Conservation (phyloP, 2,797 vertebrate species). For the Bovichtus variegatus region DNA sequence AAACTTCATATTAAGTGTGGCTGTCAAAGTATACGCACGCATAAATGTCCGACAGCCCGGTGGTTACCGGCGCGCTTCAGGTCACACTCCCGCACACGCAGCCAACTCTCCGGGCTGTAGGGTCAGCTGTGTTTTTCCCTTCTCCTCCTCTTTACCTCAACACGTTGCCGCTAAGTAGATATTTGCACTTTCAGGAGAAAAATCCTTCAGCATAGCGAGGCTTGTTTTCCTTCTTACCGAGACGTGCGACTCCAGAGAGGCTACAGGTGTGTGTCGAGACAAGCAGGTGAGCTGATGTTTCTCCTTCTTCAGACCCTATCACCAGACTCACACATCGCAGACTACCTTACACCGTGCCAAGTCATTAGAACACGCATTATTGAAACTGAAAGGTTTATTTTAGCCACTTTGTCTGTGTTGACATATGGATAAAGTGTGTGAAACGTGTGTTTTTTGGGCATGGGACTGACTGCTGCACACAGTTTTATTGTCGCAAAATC, state of each 20-base stretch:
- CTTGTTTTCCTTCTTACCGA: neutral
- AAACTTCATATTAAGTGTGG: neutral
- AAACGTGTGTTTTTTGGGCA: neutral
- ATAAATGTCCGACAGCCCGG: too few species aligned
- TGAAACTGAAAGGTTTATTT: neutral
- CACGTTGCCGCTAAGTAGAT: slow-evolving; percentile 4
- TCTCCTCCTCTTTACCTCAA: neutral
- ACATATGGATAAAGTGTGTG: neutral
- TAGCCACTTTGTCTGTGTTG: neutral
- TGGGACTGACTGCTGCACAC: neutral
- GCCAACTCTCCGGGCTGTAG: neutral
- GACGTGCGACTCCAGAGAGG: neutral
- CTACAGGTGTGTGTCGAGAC: slow-evolving; percentile 26
- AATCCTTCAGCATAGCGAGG: rapidly evolving
- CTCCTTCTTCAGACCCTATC: neutral
- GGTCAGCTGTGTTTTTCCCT: neutral
- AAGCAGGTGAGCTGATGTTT: slow-evolving; percentile 45
- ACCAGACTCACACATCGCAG: neutral
- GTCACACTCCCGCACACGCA: slow-evolving; percentile 46
- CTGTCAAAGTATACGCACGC: neutral
- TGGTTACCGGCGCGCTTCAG: too few species aligned
- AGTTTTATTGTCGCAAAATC: neutral
- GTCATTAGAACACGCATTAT: neutral
- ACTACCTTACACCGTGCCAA: neutral
- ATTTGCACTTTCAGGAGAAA: too few species aligned